Conservation (phyloP, 1,140 invertebrate genomes). For the Drosophila simulans region DNA sequence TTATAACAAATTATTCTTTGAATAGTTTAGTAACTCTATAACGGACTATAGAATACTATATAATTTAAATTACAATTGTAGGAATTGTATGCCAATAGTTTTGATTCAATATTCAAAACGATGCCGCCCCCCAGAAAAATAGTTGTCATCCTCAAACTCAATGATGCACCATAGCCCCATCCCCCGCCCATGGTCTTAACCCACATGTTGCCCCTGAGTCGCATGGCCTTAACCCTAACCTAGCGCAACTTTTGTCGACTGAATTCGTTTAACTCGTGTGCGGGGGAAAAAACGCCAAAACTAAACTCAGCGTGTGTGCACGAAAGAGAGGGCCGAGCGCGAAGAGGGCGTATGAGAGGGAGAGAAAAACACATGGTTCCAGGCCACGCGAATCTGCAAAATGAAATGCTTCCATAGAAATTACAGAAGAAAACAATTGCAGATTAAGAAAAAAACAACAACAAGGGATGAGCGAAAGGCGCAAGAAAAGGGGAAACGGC, state of each 20-base stretch:
- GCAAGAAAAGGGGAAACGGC: conserved; percentile 4
- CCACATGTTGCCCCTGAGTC: conserved; percentile 35
- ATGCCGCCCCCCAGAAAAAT: background rate
- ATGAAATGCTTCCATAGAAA: conserved; percentile 9
- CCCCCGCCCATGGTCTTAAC: conserved; percentile 17
- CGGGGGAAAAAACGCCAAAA: conserved; percentile 14
- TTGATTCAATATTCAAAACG: background rate
- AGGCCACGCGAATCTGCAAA: conserved; percentile 36
- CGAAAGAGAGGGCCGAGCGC: conserved; percentile 7
- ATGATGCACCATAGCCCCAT: background rate
- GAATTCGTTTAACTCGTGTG: conserved; percentile 33
- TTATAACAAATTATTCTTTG: no score
- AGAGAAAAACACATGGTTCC: conserved; percentile 42
- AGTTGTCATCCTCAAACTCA: background rate
- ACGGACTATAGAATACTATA: no score
- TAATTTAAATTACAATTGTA: no score
- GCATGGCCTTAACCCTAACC: conserved; percentile 78
- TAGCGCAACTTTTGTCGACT: conserved; percentile 56
- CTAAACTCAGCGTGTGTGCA: conserved; percentile 1
- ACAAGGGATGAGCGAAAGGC: background rate
- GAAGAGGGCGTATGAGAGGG: background rate
- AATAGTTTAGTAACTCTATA: no score
- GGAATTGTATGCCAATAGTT: background rate
- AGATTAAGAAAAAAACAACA: background rate
- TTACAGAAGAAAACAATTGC: background rate